A percentile compares a stretch with the other conserved stretches of the same genome.
Evolutionary conservation across 2,888 invertebrate genomes (phyloP).

Genomic region (Biston stratarius): DNA sequence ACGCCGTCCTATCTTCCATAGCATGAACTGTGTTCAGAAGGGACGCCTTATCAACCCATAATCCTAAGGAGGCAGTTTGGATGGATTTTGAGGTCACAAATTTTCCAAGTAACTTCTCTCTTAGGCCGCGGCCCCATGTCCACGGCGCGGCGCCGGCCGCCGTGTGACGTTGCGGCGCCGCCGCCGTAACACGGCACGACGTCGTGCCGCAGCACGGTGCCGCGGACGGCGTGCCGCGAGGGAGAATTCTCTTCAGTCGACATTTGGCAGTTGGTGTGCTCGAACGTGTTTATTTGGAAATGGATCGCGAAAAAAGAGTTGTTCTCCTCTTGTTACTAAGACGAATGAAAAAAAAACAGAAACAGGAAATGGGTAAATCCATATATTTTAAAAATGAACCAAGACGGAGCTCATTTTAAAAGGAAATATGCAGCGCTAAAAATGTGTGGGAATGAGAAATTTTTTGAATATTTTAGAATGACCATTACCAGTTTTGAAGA

Average conservation of each 20-base stretch:
- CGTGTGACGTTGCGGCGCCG: conserved; percentile 16
- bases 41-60: no score
- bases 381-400: conserved; percentile 28
- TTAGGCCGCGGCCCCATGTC: no score
- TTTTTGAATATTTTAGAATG: conserved; percentile 39
- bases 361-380: conserved; percentile 32
- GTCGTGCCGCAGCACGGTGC: conserved; percentile 16
- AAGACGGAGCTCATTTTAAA: conserved; percentile 41
- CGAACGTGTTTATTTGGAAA: conserved; percentile 31
- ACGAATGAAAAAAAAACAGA: conserved; percentile 39
- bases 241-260: conserved; percentile 19
- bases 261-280: conserved; percentile 21
- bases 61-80: no score
- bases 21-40: no score
- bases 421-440: conserved; percentile 42
- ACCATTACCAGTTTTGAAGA: conserved; percentile 38
- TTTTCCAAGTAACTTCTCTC: no score
- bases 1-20: no score
- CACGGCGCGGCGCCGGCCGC: no score
- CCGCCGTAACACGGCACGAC: conserved; percentile 22
- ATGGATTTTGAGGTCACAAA: no score
- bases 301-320: conserved; percentile 40
- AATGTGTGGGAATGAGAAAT: conserved; percentile 28
- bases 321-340: conserved; percentile 36
- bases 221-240: conserved; percentile 19